Base-by-base conservation (phyloP, 2,888 invertebrate species). In the Eucera pruinosa region DNA sequence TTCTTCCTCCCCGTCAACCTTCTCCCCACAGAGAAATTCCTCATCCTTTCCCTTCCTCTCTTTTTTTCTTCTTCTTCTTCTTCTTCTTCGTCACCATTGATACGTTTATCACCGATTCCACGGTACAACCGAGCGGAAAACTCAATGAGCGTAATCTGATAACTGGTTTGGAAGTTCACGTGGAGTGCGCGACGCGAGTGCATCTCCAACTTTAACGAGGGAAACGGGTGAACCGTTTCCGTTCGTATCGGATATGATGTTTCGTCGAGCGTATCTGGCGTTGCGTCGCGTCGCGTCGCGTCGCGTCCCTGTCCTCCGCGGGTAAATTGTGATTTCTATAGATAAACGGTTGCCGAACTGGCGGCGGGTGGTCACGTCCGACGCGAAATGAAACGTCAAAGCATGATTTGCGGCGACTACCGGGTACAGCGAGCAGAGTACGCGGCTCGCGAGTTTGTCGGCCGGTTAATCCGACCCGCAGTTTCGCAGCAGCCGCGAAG, bases 331-430 rank as follows among this genome's bases (percentile, higher is more conserved):
- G 54, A 75, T 83, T 78, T 83, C 70, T 65, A 54, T 61, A 62
- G 66, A 66, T 73, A 73, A 73, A 48, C 39, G 75, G 50, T 45
- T 25, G 60, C 20, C 67, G 60, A 36, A n/a, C n/a, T n/a, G n/a
- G 4, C 33, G 50, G 47, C 45, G 23, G 54, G 41, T 25, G 70
- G 30, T 64, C 67, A 64, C 70, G 71, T 67, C 48, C 62, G 66
- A 45, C 47, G 18, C 73, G 73, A 74, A 82, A 78, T 74, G 78
- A 82, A 82, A 78, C 64, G 81, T 82, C 82, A 74, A 82, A 82
- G 30, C 61, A 66, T 73, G 80, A 82, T 79, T 83, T 75, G 68
- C 73, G 58, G 58, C 66, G 66, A 55, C 55, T 64, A 48, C 61
- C 55, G 30, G 33, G 45, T 45, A 47, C 47, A 48, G 9, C 25